Evolutionary conservation across 2,113 vertebrate genomes (phyloP), one percentile per base, ranked within the genome.

Genomic region (Eptesicus fuscus): DNA sequence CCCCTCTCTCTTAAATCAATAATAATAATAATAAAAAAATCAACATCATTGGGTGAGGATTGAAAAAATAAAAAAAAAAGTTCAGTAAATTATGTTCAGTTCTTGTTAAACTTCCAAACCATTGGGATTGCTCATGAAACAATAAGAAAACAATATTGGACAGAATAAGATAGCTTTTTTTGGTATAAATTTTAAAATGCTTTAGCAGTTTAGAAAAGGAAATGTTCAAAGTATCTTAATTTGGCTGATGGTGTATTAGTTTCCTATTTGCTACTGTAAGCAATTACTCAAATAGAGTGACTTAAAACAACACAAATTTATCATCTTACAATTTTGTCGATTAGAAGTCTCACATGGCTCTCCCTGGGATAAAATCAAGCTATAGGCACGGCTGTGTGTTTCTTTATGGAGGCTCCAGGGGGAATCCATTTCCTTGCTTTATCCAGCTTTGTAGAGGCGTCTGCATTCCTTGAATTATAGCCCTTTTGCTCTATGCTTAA

Each of bases 161-260:
- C 4, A 56, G 30, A 17, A 37, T 56, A 83, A 79, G 7, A 78
- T 69, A 65, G 9, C 2, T 85, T 53, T 47, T 83, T 70, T 80
- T 84, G 40, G 16, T 67, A 30, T 78, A 49, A 32, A 80, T 28
- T 79, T 84, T 63, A 56, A 91, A 83, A 76, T 76, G 28, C 9
- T 90, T 5, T 63, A 65, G 28, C n/a, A 69, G 17, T 90, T 95
- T 78, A 70, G 51, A 86, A 37, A 92, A 91, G 51, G 17, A 94
- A 73, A 12, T 82, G 16, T 32, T 90, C 2, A 67, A 67, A 28
- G 9, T 67, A 77, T 28, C 59, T 80, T 88, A 71, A 47, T 67
- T 87, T 53, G 20, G 37, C 74, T 92, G 44, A 22, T 70, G 28
- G 22, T 80, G 32, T 79, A 42, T 51, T 90, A 70, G 49, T 84